Percentiles rank a stretch among this genome's conserved stretches.
Conservation (phyloP, 2,113 vertebrate species). For the Cryptoleucopteryx plumbea region DNA sequence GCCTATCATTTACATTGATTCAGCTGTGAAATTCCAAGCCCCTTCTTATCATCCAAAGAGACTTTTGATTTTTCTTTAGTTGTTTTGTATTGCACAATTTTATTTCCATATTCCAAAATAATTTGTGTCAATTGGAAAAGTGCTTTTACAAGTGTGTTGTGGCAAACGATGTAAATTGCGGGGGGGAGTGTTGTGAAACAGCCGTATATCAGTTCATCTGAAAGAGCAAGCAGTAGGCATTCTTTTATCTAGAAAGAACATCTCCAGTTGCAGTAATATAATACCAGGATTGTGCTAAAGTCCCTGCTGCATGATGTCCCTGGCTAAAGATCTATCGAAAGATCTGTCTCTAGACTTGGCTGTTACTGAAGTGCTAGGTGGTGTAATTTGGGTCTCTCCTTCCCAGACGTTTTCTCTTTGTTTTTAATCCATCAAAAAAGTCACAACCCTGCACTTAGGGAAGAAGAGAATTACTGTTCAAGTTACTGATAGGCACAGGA, state of each 20-base stretch:
- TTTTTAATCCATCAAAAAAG: neutral
- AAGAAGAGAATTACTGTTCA: neutral
- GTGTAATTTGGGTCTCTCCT: neutral
- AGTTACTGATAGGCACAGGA: neutral
- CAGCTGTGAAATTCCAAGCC: neutral
- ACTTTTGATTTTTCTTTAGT: neutral
- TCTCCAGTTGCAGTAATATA: neutral
- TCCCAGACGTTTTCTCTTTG: conserved; percentile 3
- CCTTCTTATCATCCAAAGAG: neutral
- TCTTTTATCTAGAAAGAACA: neutral
- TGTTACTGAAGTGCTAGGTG: neutral
- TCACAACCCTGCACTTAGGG: neutral
- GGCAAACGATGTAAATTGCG: neutral
- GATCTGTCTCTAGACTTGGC: neutral
- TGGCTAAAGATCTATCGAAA: neutral
- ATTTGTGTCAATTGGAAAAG: neutral
- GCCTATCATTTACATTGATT: neutral
- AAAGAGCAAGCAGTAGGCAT: neutral
- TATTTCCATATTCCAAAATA: neutral
- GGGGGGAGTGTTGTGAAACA: neutral
- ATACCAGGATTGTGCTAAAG: neutral
- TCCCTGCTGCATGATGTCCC: neutral
- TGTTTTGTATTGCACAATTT: neutral
- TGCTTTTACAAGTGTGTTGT: neutral
- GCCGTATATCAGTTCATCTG: neutral